Conservation (phyloP, 2,888 invertebrate species). For the Microctonus aethiopoides region DNA sequence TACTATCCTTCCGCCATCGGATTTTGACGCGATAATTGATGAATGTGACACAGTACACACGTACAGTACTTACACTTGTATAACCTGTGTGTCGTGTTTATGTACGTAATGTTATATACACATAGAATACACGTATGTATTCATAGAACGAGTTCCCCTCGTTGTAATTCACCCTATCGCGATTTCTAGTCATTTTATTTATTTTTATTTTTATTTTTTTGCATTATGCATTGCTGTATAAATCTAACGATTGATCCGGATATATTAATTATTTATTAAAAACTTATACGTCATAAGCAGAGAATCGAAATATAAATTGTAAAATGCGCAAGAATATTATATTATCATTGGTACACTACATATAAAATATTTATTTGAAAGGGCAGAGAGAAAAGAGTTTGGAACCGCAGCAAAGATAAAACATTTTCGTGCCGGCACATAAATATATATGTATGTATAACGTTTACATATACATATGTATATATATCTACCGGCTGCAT, state of each 20-base stretch:
- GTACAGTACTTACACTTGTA: no score
- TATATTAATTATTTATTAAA: no score
- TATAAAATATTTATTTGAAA: no score
- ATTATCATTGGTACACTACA: not conserved
- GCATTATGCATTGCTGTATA: not conserved
- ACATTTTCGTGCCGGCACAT: slow-evolving; percentile 29
- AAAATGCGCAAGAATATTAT: no score
- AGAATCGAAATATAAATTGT: not conserved
- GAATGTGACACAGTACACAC: slow-evolving; percentile 17
- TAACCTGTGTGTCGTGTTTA: no score
- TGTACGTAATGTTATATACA: no score
- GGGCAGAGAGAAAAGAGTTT: not conserved
- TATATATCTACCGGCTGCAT: slow-evolving; percentile 35
- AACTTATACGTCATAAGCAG: no score
- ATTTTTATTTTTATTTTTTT: not conserved
- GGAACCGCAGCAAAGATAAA: slow-evolving; percentile 9
- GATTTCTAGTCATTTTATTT: no score
- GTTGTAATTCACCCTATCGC: not conserved
- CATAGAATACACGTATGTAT: not conserved
- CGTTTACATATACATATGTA: not conserved
- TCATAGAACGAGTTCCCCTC: not conserved
- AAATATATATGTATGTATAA: not conserved
- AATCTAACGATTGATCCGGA: not conserved
- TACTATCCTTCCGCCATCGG: slow-evolving; percentile 30
- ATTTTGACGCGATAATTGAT: slow-evolving; percentile 37